Conservation (phyloP, 2,797 vertebrate genomes). For the Notamacropus eugenii region DNA sequence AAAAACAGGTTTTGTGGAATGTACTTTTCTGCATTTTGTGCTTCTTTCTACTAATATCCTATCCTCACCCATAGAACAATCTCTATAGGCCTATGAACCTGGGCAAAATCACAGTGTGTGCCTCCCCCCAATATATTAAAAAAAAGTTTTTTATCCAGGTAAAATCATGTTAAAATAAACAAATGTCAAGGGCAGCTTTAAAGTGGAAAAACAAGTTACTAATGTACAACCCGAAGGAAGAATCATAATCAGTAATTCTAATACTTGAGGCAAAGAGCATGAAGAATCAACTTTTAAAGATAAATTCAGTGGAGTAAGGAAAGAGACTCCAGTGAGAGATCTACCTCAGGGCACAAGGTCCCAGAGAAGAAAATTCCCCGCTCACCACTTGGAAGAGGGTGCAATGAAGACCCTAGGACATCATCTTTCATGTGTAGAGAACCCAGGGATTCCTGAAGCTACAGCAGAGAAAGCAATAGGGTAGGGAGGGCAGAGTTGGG, state of each 20-base stretch:
- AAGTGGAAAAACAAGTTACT: neutral
- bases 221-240: neutral
- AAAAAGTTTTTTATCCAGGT: neutral
- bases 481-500: neutral
- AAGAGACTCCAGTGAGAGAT: neutral
- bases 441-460: neutral
- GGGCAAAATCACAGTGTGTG: neutral
- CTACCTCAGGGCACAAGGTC: neutral
- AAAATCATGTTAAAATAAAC: conserved; percentile 35
- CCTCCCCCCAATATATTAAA: neutral
- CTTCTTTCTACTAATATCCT: neutral
- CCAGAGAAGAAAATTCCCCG: neutral
- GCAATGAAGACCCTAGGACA: neutral
- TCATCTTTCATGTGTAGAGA: neutral
- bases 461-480: neutral
- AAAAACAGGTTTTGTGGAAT: neutral
- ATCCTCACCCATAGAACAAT: neutral
- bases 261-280: neutral
- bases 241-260: neutral
- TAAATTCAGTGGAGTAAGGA: neutral
- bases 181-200: neutral
- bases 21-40: conserved; percentile 1
- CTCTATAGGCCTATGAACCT: neutral
- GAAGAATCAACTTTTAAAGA: neutral
- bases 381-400: neutral